These are phyloP conservation scores for Nannospalax galili DNA, from an alignment of 2,113 vertebrate genomes.

Conservation along the genomic window DNA sequence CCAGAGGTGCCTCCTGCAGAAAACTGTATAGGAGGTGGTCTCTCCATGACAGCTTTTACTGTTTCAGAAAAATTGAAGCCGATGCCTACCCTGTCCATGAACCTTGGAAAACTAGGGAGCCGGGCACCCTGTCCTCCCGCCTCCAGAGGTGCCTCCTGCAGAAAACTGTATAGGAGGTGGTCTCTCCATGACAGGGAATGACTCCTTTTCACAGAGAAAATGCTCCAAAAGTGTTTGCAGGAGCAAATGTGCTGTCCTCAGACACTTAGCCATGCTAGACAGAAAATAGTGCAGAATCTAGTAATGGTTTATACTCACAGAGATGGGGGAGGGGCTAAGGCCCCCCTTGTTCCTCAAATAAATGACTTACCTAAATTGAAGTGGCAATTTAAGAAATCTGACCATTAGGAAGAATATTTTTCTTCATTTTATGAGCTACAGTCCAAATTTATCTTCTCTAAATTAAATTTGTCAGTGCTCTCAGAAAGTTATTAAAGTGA, in stretches of 20 bases:
- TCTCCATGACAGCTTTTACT: too few relatives aligned
- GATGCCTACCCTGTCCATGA: background rate
- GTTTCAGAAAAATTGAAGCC: background rate
- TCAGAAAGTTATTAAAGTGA: slow-evolving; percentile 76
- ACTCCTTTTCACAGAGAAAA: background rate
- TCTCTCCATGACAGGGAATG: background rate
- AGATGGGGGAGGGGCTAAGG: background rate
- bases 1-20: accelerated
- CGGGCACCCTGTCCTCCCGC: background rate
- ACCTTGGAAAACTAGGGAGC: too few relatives aligned
- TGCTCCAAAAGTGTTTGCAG: background rate
- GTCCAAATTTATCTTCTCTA: slow-evolving; percentile 73
- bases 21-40: background rate
- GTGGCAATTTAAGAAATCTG: slow-evolving; percentile 69
- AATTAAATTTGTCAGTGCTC: slow-evolving; percentile 76
- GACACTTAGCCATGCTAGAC: background rate
- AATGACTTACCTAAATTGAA: slow-evolving; percentile 68
- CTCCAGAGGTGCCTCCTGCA: accelerated
- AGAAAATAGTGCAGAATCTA: background rate
- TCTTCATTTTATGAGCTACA: slow-evolving; percentile 74
- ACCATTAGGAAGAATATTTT: slow-evolving; percentile 71
- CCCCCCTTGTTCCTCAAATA: slow-evolving; percentile 38
- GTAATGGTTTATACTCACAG: background rate
- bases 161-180: background rate
- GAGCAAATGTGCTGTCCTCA: background rate